Evolutionary conservation across 1,140 invertebrate genomes (phyloP).

Genomic region (Anthonomus grandis): DNA sequence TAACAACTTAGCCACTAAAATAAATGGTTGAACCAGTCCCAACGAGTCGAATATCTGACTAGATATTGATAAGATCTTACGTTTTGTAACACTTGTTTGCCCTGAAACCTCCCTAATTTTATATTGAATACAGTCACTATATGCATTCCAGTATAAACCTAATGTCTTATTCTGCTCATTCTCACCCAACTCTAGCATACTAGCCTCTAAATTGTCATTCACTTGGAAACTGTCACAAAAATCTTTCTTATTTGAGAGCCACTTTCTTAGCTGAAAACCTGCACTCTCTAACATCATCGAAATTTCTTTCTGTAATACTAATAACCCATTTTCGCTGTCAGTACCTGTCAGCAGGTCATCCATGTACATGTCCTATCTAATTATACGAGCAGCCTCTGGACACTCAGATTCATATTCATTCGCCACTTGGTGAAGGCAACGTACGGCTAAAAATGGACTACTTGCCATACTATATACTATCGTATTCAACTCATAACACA

Average conservation of each 20-base stretch:
- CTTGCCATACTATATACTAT: conserved; percentile 36
- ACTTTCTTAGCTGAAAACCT: conserved; percentile 46
- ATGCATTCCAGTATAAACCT: conserved; percentile 20
- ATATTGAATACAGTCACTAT: conserved; percentile 15
- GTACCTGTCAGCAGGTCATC: conserved; percentile 46
- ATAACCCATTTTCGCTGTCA: conserved; percentile 28
- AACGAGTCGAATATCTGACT: conserved; percentile 35
- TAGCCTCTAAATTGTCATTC: no score
- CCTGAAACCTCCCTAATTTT: background rate
- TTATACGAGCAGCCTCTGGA: conserved; percentile 28
- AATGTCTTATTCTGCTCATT: conserved; percentile 22
- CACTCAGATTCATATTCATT: conserved; percentile 20
- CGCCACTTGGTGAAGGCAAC: conserved; percentile 31
- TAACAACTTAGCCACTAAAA: conserved; percentile 40
- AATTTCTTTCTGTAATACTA: conserved; percentile 13
- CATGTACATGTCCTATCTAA: conserved; percentile 42
- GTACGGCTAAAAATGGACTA: conserved; percentile 37
- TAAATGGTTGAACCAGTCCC: conserved; percentile 37
- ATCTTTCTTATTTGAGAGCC: conserved; percentile 35
- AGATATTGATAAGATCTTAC: conserved; percentile 27
- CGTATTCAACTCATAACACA: conserved; percentile 30
- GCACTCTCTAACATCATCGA: conserved; percentile 8
- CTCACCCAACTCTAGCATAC: background rate
- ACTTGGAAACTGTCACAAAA: no score
- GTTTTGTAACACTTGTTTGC: conserved; percentile 20